phyloP scores from a whole-genome alignment of 2,113 vertebrate species.

The Psittacula cyanocephala region DNA sequence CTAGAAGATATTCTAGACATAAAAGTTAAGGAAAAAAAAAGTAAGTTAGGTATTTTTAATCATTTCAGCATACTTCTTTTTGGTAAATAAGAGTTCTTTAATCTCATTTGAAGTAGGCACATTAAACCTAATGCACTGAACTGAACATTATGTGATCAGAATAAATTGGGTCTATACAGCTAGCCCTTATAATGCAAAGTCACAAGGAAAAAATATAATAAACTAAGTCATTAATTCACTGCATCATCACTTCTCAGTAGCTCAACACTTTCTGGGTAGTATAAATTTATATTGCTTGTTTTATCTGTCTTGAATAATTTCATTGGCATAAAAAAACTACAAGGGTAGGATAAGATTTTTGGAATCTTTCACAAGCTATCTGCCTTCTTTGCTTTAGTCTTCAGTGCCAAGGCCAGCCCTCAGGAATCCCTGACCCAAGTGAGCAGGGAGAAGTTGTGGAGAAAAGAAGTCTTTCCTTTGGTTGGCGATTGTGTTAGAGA shows the following conservation, averaged over 20 bases:
- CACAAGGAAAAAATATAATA: background rate
- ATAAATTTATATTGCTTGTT: slow-evolving; percentile 1
- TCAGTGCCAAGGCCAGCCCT: background rate
- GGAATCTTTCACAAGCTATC: background rate
- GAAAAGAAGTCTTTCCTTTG: background rate
- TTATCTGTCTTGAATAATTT: background rate
- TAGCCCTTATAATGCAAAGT: background rate
- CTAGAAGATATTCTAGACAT: background rate
- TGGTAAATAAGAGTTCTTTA: background rate
- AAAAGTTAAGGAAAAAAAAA: slow-evolving; percentile 4
- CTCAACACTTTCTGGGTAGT: background rate
- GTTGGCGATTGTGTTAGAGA: background rate
- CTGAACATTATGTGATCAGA: slow-evolving; percentile 7
- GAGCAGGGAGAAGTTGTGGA: background rate
- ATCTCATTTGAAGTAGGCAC: background rate
- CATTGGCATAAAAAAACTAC: background rate
- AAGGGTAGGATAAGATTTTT: background rate
- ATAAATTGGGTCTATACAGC: background rate
- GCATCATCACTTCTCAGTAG: background rate
- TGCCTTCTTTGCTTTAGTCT: background rate
- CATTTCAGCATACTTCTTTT: background rate
- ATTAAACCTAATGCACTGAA: slow-evolving; percentile 32
- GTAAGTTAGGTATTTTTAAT: background rate
- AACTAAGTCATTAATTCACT: slow-evolving; percentile 27
- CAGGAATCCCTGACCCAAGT: background rate